phyloP scores from a whole-genome alignment of 2,113 vertebrate species.

The Thymallus thymallus region DNA sequence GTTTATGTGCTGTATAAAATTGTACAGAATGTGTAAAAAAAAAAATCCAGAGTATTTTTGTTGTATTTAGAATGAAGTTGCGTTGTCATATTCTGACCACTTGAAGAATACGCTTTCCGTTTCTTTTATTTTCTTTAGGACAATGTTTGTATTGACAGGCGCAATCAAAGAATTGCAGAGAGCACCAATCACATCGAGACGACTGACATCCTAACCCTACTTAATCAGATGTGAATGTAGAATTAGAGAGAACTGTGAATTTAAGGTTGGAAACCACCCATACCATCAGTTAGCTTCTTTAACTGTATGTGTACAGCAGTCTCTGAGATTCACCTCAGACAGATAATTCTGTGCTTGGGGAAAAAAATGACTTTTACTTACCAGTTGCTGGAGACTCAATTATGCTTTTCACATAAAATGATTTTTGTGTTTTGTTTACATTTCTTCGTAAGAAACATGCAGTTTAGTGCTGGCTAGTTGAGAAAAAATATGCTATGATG shows the following conservation, averaged over 20 bases:
- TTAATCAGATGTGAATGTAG: constrained; percentile 72
- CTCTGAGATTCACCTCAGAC: constrained; percentile 68
- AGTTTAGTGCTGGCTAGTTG: constrained; percentile 84
- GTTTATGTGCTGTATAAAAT: constrained; percentile 45
- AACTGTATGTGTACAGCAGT: constrained; percentile 64
- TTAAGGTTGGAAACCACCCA: constrained; percentile 75
- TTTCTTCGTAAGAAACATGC: constrained; percentile 78
- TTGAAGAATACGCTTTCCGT: constrained; percentile 46
- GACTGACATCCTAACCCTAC: constrained; percentile 74
- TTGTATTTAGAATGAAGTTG: constrained; percentile 61
- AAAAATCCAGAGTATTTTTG: constrained; percentile 59
- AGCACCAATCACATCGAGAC: constrained; percentile 22
- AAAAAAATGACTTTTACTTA: constrained; percentile 51
- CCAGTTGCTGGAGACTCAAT: constrained; percentile 75
- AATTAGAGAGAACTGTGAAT: constrained; percentile 86
- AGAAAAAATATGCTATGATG: constrained; percentile 73
- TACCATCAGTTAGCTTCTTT: constrained; percentile 61
- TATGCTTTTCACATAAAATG: constrained; percentile 49
- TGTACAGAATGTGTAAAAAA: constrained; percentile 63
- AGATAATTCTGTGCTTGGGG: constrained; percentile 40
- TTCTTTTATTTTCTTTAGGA: constrained; percentile 10
- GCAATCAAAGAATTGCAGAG: constrained; percentile 21
- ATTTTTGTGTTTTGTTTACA: constrained; percentile 84
- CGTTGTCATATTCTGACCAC: constrained; percentile 55
- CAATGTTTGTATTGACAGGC: constrained; percentile 19